These are phyloP conservation scores for Plectropomus leopardus DNA, from an alignment of 2,113 vertebrate species.

Conservation along the genomic window DNA sequence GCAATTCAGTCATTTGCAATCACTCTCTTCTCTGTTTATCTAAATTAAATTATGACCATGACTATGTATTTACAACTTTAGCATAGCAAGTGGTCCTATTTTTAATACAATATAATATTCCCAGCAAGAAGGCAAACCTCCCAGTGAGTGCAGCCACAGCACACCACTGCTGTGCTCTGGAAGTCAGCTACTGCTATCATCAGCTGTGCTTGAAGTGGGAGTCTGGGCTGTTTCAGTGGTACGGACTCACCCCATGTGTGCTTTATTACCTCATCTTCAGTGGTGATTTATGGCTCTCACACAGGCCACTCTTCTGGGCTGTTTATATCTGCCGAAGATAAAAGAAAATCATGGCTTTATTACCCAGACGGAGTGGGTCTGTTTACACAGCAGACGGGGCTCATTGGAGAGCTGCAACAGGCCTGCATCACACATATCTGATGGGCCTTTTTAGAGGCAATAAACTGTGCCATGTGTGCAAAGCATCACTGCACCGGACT, in stretches of 20 bases:
- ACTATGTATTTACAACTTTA: conserved; percentile 11
- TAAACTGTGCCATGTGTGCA: conserved; percentile 47
- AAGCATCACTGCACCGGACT: conserved; percentile 8
- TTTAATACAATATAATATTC: conserved; percentile 16
- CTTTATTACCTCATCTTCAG: conserved; percentile 77
- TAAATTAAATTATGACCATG: conserved; percentile 21
- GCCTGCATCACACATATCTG: conserved; percentile 55
- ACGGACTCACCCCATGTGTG: conserved; percentile 48
- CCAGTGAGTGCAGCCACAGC: conserved; percentile 24
- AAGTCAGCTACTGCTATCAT: conserved; percentile 55
- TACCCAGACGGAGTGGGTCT: conserved; percentile 60
- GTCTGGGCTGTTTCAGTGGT: conserved; percentile 45
- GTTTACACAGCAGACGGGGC: conserved; percentile 67
- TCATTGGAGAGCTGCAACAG: conserved; percentile 48
- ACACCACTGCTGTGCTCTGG: conserved; percentile 23
- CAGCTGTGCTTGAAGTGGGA: conserved; percentile 53
- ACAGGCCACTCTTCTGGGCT: conserved; percentile 65
- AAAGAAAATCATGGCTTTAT: conserved; percentile 79
- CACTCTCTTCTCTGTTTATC: neutral
- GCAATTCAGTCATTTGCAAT: conserved; percentile 18
- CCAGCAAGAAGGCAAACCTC: conserved; percentile 5
- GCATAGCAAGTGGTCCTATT: conserved; percentile 9
- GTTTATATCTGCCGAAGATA: conserved; percentile 77
- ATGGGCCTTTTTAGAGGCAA: conserved; percentile 47
- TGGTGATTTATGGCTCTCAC: conserved; percentile 68